Conservation (phyloP, 2,888 invertebrate genomes). For the Corbicula japonica region DNA sequence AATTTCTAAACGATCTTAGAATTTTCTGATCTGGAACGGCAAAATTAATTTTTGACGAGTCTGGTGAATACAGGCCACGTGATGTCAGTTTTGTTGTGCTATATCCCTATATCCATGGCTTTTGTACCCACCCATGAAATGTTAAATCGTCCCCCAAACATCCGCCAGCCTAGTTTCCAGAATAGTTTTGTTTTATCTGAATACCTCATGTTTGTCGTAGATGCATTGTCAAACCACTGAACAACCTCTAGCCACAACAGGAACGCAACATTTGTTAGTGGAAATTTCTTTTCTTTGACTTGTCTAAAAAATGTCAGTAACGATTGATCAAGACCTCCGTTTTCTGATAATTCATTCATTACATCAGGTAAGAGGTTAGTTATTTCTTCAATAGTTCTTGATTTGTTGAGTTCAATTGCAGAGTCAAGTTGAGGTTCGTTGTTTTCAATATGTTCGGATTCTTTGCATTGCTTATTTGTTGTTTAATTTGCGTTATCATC, state of each 20-base stretch:
- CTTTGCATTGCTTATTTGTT: no score
- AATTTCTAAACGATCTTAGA: no score
- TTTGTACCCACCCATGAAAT: constrained; percentile 43
- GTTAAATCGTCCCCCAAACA: constrained; percentile 41
- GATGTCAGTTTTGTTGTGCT: no score
- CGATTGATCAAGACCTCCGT: not conserved
- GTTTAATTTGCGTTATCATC: no score
- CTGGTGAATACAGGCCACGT: constrained; percentile 3
- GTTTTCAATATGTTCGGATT: no score
- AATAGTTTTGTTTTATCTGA: constrained; percentile 34
- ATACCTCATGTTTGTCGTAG: constrained; percentile 39
- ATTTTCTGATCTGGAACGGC: no score
- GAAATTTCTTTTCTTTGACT: constrained; percentile 7
- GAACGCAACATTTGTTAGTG: constrained; percentile 44
- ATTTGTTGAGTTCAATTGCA: no score
- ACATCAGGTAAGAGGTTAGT: constrained; percentile 2
- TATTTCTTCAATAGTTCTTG: no score
- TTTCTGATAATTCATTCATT: not conserved
- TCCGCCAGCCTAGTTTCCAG: constrained; percentile 49
- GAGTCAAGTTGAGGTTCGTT: no score
- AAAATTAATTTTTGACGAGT: not conserved
- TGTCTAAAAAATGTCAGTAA: not conserved
- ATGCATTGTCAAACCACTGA: constrained; percentile 26
- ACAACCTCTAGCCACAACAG: constrained; percentile 33
- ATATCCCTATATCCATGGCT: no score